Conservation (phyloP, 2,888 invertebrate species). For the Autographa pulchrina region DNA sequence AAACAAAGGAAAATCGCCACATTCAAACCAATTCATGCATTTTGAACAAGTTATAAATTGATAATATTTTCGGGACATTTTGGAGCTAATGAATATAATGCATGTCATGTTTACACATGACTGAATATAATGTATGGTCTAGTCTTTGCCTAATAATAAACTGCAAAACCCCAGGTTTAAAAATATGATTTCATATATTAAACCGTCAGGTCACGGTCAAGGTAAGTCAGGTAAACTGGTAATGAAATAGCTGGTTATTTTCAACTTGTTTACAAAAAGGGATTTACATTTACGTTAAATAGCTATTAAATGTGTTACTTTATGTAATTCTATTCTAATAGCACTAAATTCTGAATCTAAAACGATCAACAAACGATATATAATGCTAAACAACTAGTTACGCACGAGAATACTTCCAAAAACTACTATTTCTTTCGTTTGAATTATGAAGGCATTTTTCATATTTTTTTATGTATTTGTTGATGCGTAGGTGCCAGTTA, state of each 20-base stretch:
- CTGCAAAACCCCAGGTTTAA: not conserved
- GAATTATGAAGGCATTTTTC: constrained; percentile 10
- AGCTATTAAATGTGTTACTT: not conserved
- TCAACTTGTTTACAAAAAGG: constrained; percentile 12
- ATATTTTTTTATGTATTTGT: constrained; percentile 2
- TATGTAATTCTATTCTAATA: constrained; percentile 15
- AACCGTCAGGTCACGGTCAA: constrained; percentile 22
- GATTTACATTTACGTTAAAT: constrained; percentile 5
- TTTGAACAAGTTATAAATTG: too few species aligned
- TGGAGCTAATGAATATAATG: too few species aligned
- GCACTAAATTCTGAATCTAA: constrained; percentile 8
- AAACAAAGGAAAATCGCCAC: too few species aligned
- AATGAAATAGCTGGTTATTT: constrained; percentile 20
- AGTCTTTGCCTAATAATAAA: not conserved
- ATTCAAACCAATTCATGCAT: too few species aligned
- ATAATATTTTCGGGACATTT: too few species aligned
- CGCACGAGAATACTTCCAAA: not conserved
- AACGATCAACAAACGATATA: constrained; percentile 2
- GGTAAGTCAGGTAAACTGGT: constrained; percentile 7
- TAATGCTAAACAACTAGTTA: not conserved
- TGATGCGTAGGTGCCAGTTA: constrained; percentile 3
- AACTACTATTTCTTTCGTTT: not conserved
- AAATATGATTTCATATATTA: not conserved
- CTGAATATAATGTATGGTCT: not conserved
- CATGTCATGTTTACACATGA: too few species aligned